A percentile compares a stretch with the other conserved stretches of the same genome.
These are phyloP conservation scores for Danio albolineatus DNA, from an alignment of 2,797 vertebrate genomes.

Conservation along the genomic window DNA sequence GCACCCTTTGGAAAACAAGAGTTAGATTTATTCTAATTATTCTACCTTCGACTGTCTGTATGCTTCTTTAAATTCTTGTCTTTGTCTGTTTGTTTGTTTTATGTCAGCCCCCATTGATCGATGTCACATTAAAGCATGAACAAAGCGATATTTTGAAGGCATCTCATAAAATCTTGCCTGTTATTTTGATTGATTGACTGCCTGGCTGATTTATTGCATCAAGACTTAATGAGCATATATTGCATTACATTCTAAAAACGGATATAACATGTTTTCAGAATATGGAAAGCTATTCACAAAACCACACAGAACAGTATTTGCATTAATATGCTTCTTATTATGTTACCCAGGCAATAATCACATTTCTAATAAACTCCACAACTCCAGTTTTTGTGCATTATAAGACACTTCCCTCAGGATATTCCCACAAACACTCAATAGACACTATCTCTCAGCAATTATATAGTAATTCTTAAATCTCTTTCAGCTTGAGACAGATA, in stretches of 20 bases:
- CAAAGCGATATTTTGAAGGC: not conserved
- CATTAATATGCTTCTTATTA: constrained; percentile 20
- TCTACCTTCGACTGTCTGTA: too few relatives aligned
- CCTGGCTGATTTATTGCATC: not conserved
- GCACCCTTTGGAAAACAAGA: too few relatives aligned
- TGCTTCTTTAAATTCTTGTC: not conserved
- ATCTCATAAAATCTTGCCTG: not conserved
- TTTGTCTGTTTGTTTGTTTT: not conserved
- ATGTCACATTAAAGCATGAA: not conserved
- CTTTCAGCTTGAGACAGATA: constrained; percentile 33
- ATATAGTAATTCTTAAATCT: constrained; percentile 15
- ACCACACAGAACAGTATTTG: constrained; percentile 4
- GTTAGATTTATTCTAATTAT: not conserved
- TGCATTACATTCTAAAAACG: not conserved
- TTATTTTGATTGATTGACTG: not conserved
- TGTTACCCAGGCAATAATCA: constrained; percentile 3
- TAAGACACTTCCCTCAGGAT: constrained; percentile 17
- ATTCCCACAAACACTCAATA: not conserved
- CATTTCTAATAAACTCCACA: constrained; percentile 27
- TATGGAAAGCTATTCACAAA: constrained; percentile 1
- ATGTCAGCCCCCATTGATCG: not conserved
- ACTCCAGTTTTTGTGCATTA: constrained; percentile 11
- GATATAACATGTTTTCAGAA: not conserved
- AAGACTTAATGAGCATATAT: not conserved
- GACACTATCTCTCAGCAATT: constrained; percentile 25